phyloP scores from a whole-genome alignment of 2,888 invertebrate genomes.

The Pandemis heparana region DNA sequence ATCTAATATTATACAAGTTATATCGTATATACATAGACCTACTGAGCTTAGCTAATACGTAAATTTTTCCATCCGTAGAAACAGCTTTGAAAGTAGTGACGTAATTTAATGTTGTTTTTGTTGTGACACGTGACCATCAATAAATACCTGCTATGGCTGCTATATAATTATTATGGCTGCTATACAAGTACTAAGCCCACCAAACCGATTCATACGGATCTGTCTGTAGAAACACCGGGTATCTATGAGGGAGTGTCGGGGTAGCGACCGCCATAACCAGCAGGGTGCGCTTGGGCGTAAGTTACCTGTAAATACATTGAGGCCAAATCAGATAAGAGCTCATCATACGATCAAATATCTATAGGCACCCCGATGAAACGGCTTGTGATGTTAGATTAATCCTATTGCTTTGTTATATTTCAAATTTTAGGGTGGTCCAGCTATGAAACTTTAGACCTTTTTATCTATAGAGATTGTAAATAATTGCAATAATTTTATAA shows the following conservation, averaged over 20 bases:
- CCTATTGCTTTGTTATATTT: background rate
- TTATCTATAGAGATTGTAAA: too few species aligned
- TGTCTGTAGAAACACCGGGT: background rate
- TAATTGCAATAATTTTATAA: too few species aligned
- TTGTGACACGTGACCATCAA: background rate
- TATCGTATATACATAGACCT: background rate
- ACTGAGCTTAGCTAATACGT: background rate
- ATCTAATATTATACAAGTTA: background rate
- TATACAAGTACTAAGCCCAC: too few species aligned
- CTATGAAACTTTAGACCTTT: too few species aligned
- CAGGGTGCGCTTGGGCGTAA: background rate
- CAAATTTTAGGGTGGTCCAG: too few species aligned
- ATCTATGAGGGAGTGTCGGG: constrained; percentile 2
- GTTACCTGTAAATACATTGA: background rate
- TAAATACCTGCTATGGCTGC: too few species aligned
- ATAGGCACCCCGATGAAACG: background rate
- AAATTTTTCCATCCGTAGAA: background rate
- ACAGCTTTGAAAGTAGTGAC: background rate
- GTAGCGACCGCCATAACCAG: background rate
- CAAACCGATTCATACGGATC: too few species aligned
- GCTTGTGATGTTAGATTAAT: background rate
- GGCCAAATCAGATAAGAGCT: constrained; percentile 1
- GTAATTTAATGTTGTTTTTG: background rate
- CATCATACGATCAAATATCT: background rate
- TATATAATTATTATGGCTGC: too few species aligned